Base-by-base conservation (phyloP, 2,888 invertebrate genomes). In the Tethea ocularis region DNA sequence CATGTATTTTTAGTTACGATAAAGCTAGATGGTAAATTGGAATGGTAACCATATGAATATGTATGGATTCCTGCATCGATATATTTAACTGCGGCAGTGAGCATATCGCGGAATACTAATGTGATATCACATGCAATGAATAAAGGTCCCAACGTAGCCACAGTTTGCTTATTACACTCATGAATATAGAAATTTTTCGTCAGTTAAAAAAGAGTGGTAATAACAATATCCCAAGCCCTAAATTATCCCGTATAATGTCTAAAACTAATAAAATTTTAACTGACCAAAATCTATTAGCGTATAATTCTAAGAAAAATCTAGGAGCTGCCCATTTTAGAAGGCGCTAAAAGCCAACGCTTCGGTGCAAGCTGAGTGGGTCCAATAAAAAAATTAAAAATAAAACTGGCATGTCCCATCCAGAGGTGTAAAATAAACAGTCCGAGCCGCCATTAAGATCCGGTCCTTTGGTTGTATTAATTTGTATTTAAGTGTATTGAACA, bases 401-500 rank as follows among this genome's bases (percentile, higher is more conserved):
- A 85, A 77, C 78, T 69, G 67, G 67, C 84, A 67, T 88, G 91
- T 89, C 85, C 85, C 90, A 84, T 85, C 85, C 74, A 72, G 85
- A 91, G 91, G 89, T 92, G 92, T 92, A 88, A 91, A 92, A 91
- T 92, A 93, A 92, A 93, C 91, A 93, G 85, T 83, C 86, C 77
- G 74, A 77, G 72, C 82, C 80, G 86, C 92, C 89, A 91, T 93
- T 91, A 92, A 87, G 90, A 80, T 72, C 85, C 84, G 86, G 86
- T 86, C 86, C 89, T 86, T 83, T 77, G 86, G 81, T 87, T 92
- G 92, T 92, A 93, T 93, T 93, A 93, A 93, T 93, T 93, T 93
- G 92, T 93, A 92, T 93, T 93, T 91, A 93, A 92, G 92, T 91
- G 91, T 92, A 92, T 88, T 90, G 89, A 87, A 91, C 92, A 92